Percentiles rank a stretch among this genome's conserved stretches.
phyloP scores from a whole-genome alignment of 1,140 invertebrate species.

The Galendromus occidentalis region DNA sequence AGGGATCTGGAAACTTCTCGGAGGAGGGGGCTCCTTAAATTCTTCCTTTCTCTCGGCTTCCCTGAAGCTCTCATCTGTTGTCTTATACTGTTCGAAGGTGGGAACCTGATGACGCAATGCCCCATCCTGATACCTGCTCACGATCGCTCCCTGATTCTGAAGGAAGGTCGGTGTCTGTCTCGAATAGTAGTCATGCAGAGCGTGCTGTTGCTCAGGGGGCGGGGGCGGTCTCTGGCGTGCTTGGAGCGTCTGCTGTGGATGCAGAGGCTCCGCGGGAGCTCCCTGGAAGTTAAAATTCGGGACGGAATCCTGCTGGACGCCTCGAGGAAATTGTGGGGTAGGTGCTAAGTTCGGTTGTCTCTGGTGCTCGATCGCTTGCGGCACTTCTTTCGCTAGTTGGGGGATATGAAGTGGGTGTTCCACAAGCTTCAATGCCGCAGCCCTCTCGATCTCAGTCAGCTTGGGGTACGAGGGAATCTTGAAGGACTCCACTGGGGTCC shows the following conservation, averaged over 20 bases:
- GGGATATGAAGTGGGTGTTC: constrained; percentile 1
- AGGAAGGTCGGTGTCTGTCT: neutral
- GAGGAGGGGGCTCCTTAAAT: neutral
- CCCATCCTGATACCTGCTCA: neutral
- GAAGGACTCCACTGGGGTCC: neutral
- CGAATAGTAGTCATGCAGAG: neutral
- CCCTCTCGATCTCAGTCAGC: constrained; percentile 10
- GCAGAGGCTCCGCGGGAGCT: neutral
- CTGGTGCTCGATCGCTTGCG: constrained; percentile 5
- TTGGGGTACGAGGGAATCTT: constrained; percentile 10
- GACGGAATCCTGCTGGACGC: neutral
- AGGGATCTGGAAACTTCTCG: neutral
- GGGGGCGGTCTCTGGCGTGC: neutral
- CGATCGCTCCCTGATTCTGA: neutral
- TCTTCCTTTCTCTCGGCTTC: neutral
- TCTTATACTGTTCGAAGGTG: neutral
- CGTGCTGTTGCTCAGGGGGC: neutral
- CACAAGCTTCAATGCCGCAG: constrained; percentile 11
- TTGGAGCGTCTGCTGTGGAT: neutral
- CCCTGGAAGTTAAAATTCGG: neutral
- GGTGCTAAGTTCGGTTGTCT: neutral
- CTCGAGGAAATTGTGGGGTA: neutral
- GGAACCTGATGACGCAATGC: neutral
- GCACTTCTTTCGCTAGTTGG: neutral
- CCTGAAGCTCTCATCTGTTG: neutral